Evolutionary conservation across 2,797 vertebrate genomes (phyloP).

Genomic region (Psittacula derbiana): DNA sequence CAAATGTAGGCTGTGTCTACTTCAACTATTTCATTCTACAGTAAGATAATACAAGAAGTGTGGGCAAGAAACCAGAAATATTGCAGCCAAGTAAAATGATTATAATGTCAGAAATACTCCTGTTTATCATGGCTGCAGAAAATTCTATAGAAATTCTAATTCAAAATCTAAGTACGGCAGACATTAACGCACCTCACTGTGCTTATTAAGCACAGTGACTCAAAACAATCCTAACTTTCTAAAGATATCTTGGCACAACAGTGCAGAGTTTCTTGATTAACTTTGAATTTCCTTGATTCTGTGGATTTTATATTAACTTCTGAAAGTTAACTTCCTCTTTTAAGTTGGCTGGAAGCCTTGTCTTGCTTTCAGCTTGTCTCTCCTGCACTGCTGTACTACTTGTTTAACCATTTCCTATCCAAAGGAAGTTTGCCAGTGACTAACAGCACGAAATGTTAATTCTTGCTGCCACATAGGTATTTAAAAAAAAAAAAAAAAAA

Average conservation of each 20-base stretch:
- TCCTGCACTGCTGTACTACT: not conserved
- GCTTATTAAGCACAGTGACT: not conserved
- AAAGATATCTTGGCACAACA: not conserved
- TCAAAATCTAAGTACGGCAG: not conserved
- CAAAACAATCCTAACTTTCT: not conserved
- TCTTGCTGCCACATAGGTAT: not conserved
- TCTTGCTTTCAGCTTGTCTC: not conserved
- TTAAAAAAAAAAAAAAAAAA: not conserved
- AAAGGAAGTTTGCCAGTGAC: not conserved
- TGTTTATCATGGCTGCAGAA: not conserved
- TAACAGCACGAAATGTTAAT: not conserved
- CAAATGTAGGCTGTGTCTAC: conserved; percentile 1
- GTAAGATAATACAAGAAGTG: conserved; percentile 26
- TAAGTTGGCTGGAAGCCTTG: not conserved
- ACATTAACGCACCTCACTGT: not conserved
- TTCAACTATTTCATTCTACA: conserved; percentile 8
- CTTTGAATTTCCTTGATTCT: not conserved
- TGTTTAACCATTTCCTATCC: not conserved
- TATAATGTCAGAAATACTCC: conserved; percentile 17
- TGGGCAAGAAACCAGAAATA: conserved; percentile 11
- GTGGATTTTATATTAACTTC: not conserved
- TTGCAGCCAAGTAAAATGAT: conserved; percentile 4
- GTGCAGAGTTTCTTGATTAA: not conserved
- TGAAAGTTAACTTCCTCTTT: not conserved
- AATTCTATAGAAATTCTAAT: not conserved